Evolutionary conservation across 2,113 vertebrate genomes (phyloP), one percentile per base, ranked within the genome.

Genomic region (Osmerus eperlanus): DNA sequence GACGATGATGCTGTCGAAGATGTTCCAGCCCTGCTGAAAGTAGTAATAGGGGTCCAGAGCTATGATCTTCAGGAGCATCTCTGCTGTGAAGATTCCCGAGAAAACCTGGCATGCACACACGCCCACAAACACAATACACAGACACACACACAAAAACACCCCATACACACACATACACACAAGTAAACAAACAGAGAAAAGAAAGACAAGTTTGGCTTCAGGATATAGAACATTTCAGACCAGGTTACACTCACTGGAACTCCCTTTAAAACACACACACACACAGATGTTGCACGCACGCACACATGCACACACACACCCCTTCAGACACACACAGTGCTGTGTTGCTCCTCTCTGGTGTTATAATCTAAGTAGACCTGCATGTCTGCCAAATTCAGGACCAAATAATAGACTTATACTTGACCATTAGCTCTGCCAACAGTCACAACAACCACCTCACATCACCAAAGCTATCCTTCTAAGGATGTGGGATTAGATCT

Each of bases 21-120:
- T 97, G 88, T 99, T 99, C 97, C 97, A 99, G 78, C 97, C 97
- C 73, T 97, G 95, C 89, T 99, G 97, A 88, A 99, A 99, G 87
- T 99, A 99, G 84, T 95, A 95, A 84, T 97, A 99, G 3, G 96
- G 96, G 75, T 99, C 96, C 81, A 97, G 90, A 66, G 97, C 97
- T n/a, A 99, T 94, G 82, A 99, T 90, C 92, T 99, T 99, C 87
- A 99, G 90, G 73, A 97, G 85, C 97, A 99, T 99, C 91, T 99
- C 97, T 7, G 95, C 94, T 0, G 97, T 96, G 90, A 99, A 99
- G 91, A 99, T 99, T 11, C 95, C 97, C 0, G 97, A 97, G 90
- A 99, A 99, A 75, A 99, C 96, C 97, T 99, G 69, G 72, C 28
- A 15, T 19, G 77, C 58, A 74, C 18, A 72, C 0, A 51, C 21